These are phyloP conservation scores for Acipenser oxyrinchus DNA, from an alignment of 2,797 vertebrate genomes.

Conservation along the genomic window DNA sequence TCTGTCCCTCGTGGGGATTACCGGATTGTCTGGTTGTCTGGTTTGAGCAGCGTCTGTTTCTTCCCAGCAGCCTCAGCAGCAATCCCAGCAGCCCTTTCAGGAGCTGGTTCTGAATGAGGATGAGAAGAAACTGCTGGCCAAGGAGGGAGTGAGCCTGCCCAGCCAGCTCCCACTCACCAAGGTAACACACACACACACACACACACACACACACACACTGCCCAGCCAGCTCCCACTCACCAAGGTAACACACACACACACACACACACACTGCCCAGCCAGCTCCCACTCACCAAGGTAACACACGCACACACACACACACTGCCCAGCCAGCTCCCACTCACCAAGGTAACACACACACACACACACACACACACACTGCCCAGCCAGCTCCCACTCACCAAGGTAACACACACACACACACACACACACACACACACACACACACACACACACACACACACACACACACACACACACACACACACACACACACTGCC, in stretches of 20 bases:
- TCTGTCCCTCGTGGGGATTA: no score
- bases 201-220: background rate
- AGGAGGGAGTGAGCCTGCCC: conserved; percentile 78
- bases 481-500: no score
- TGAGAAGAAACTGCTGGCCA: conserved; percentile 83
- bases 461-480: no score
- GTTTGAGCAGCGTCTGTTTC: background rate
- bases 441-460: no score
- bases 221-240: conserved; percentile 4
- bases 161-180: conserved; percentile 84
- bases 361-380: background rate
- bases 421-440: background rate
- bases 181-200: conserved; percentile 54
- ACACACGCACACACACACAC: background rate
- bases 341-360: no score
- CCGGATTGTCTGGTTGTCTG: no score
- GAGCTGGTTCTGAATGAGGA: conserved; percentile 85
- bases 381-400: no score
- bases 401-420: background rate
- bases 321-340: no score
- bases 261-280: conserved; percentile 19
- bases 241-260: background rate
- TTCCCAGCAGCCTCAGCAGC: conserved; percentile 41
- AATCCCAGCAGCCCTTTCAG: conserved; percentile 51
- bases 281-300: conserved; percentile 63